phyloP scores from a whole-genome alignment of 2,888 invertebrate species.

The Cinara cedri region DNA sequence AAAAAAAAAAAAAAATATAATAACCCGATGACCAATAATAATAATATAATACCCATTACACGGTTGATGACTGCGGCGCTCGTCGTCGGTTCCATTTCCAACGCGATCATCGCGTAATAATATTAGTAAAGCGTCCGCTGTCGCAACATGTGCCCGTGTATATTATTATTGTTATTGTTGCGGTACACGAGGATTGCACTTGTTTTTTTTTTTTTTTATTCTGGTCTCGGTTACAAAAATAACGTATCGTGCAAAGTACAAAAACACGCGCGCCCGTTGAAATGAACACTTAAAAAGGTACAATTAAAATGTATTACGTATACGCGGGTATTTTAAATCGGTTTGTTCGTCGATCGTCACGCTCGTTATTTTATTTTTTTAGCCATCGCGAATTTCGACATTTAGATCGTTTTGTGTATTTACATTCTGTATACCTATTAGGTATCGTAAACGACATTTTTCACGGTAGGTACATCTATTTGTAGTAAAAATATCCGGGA shows the following conservation, averaged over 20 bases:
- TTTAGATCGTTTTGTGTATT: no score
- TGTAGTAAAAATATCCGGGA: no score
- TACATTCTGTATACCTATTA: no score
- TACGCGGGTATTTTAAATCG: no score
- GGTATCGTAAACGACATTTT: no score
- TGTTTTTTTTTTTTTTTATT: neutral
- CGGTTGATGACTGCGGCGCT: conserved; percentile 22
- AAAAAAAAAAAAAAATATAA: conserved; percentile 4
- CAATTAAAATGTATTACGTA: no score
- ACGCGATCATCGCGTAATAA: neutral
- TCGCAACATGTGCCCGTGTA: neutral
- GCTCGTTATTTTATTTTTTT: no score
- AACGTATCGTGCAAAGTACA: neutral
- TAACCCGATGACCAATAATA: conserved; percentile 15
- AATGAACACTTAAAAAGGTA: neutral
- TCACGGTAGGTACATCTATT: no score
- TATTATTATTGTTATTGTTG: conserved; percentile 16
- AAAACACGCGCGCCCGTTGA: neutral
- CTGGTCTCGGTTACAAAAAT: conserved; percentile 20
- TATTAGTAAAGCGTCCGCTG: no score
- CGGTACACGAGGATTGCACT: neutral
- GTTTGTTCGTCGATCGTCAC: no score
- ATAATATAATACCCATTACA: conserved; percentile 9
- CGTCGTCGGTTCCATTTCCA: neutral
- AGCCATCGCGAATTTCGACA: no score